Conservation (phyloP, 2,113 vertebrate genomes). For the Nesogale talazaci region DNA sequence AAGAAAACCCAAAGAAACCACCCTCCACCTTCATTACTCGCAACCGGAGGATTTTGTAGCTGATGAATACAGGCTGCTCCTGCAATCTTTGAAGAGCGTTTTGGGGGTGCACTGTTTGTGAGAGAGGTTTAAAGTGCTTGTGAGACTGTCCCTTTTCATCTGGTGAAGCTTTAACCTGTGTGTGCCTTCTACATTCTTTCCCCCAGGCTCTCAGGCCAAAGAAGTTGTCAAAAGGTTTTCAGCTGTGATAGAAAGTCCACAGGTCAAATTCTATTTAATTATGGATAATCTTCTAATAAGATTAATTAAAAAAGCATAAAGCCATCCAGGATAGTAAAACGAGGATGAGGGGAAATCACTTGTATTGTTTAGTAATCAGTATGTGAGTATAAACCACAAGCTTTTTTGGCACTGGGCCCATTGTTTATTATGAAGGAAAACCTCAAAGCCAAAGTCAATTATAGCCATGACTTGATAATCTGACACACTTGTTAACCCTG, state of each 20-base stretch:
- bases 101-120: not conserved
- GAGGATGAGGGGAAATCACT: slow-evolving; percentile 68
- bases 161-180: not conserved
- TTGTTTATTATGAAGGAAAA: slow-evolving; percentile 80
- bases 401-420: slow-evolving; percentile 74
- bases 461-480: slow-evolving; percentile 78
- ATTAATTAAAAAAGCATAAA: slow-evolving; percentile 75
- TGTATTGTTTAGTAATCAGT: slow-evolving; percentile 68
- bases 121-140: not conserved
- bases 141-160: not conserved
- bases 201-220: not conserved
- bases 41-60: not conserved
- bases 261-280: slow-evolving; percentile 67
- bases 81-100: not conserved
- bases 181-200: not conserved
- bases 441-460: slow-evolving; percentile 81
- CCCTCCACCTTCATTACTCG: not conserved
- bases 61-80: not conserved
- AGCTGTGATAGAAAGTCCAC: slow-evolving; percentile 16
- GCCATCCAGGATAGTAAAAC: slow-evolving; percentile 44
- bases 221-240: slow-evolving; percentile 44
- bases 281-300: slow-evolving; percentile 64
- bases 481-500: slow-evolving; percentile 78
- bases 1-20: not conserved
- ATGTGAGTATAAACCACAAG: slow-evolving; percentile 69